Conservation (phyloP, 2,113 vertebrate species). For the Micronycteris hirsuta region DNA sequence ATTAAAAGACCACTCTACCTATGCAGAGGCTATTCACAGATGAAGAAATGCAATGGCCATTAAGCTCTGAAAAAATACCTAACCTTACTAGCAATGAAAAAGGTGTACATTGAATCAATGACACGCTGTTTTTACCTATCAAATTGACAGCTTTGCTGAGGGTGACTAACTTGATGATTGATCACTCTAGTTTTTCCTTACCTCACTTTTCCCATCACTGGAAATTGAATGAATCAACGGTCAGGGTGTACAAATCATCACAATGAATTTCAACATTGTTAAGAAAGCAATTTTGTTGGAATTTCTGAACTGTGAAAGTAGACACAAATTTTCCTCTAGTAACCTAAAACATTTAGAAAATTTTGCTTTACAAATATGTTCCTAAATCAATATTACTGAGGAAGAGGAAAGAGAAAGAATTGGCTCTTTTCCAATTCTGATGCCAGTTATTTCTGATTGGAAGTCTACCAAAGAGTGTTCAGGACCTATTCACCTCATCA, state of each 20-base stretch:
- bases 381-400: neutral
- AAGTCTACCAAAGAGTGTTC: neutral
- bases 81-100: neutral
- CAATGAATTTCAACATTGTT: constrained; percentile 35
- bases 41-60: neutral
- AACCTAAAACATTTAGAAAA: neutral
- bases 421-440: neutral
- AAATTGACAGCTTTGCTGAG: constrained; percentile 41
- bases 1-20: neutral
- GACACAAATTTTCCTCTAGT: constrained; percentile 10
- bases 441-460: constrained; percentile 6
- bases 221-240: constrained; percentile 47
- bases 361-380: constrained; percentile 7
- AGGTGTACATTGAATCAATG: constrained; percentile 49
- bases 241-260: constrained; percentile 46
- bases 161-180: constrained; percentile 13
- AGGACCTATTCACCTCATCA: neutral
- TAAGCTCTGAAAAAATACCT: neutral
- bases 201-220: constrained; percentile 25
- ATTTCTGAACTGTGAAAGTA: constrained; percentile 16
- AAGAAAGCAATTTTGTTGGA: constrained; percentile 21
- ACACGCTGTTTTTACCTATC: neutral
- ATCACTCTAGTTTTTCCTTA: constrained; percentile 24
- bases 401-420: neutral
- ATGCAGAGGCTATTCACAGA: neutral